These are phyloP conservation scores for Cheilosia variabilis DNA, from an alignment of 2,888 invertebrate genomes.

Conservation along the genomic window DNA sequence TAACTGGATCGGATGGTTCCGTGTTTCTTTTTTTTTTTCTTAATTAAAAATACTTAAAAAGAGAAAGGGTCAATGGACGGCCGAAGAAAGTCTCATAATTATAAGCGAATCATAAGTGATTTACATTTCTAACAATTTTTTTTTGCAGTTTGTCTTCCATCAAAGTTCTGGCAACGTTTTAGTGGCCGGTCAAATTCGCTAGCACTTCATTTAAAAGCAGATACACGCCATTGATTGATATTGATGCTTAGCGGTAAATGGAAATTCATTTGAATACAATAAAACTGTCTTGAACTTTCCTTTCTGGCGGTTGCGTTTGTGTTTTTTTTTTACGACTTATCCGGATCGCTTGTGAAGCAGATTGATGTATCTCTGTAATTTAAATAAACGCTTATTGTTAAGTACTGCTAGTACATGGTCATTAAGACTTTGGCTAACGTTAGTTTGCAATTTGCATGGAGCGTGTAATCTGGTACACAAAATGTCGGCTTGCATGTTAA, in stretches of 20 bases:
- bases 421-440: slow-evolving; percentile 11
- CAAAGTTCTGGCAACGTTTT: not conserved
- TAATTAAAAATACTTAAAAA: not conserved
- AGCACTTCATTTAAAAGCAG: slow-evolving; percentile 16
- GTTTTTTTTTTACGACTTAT: not conserved
- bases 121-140: slow-evolving; percentile 26
- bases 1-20: not conserved
- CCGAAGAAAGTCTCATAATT: not conserved
- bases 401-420: slow-evolving; percentile 10
- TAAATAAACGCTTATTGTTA: not conserved
- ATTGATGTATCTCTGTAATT: slow-evolving; percentile 2
- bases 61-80: not conserved
- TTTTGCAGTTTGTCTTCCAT: not conserved
- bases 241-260: slow-evolving; percentile 44
- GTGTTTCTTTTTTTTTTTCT: not conserved
- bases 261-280: slow-evolving; percentile 36
- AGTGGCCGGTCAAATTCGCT: not conserved
- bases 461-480: slow-evolving; percentile 24
- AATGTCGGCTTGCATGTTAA: slow-evolving; percentile 18
- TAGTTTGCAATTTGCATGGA: slow-evolving; percentile 8
- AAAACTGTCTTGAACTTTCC: slow-evolving; percentile 26
- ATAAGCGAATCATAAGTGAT: slow-evolving; percentile 5
- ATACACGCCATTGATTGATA: slow-evolving; percentile 18
- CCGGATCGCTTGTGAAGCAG: not conserved
- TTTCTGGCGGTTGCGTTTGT: slow-evolving; percentile 39